Percentiles rank a stretch among this genome's conserved stretches.
phyloP scores from a whole-genome alignment of 2,888 invertebrate genomes.

The Calephelis perditalis region DNA sequence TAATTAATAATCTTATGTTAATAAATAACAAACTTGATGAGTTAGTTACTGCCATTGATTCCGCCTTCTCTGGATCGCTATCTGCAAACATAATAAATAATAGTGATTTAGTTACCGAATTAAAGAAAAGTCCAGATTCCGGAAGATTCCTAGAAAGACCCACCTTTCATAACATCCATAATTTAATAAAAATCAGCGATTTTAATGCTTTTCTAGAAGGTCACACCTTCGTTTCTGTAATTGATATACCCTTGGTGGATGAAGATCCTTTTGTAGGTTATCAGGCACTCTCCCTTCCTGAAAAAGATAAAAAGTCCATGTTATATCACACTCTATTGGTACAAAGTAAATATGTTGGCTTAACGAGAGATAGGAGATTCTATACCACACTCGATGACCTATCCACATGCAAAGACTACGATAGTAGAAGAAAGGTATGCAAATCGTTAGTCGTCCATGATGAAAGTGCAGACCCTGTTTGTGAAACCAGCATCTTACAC shows the following conservation, averaged over 20 bases:
- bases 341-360: constrained; percentile 13
- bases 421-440: background rate
- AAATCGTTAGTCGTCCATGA: background rate
- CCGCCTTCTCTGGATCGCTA: too few species aligned
- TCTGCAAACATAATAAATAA: too few species aligned
- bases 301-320: constrained; percentile 2
- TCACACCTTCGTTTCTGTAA: too few species aligned
- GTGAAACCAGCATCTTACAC: constrained; percentile 11
- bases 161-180: constrained; percentile 8
- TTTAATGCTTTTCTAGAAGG: background rate
- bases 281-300: constrained; percentile 7
- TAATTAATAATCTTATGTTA: too few species aligned
- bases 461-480: constrained; percentile 8
- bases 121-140: constrained; percentile 1
- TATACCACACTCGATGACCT: constrained; percentile 10
- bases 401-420: background rate
- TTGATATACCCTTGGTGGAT: too few species aligned
- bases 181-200: constrained; percentile 4
- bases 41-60: too few species aligned
- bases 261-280: too few species aligned
- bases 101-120: background rate
- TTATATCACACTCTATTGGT: constrained; percentile 12
- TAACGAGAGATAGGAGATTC: constrained; percentile 9
- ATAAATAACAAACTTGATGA: too few species aligned
- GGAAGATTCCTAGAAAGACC: constrained; percentile 6